Evolutionary conservation across 2,888 invertebrate species (phyloP), one percentile per base, ranked within the genome.

Genomic region (Isoperla grammatica): DNA sequence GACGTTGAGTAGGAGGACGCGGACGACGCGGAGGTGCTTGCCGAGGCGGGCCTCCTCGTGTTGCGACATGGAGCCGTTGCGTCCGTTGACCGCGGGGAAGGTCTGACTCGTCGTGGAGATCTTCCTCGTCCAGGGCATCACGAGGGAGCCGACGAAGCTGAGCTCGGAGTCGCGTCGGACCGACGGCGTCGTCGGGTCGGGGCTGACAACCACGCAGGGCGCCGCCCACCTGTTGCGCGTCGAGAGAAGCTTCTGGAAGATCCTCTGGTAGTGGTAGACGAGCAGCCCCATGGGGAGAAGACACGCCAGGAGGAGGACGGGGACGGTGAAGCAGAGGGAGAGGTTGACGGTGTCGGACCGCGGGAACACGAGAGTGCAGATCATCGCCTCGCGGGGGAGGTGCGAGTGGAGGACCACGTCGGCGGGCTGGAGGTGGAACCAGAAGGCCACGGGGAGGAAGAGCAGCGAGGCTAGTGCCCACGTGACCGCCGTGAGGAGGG

Each of bases 341-440:
- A 77, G 71, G 66, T 77, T 75, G 40, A 80, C 68, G 12, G 71
- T 65, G 37, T 75, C 73, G 42, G 74, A 75, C 59, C 72, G 72
- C 4, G 80, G 80, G 67, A 80, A 80, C n/a, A 80, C 74, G 29
- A 81, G 68, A 1, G 80, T 80, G 69, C 81, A 81, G 55, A 80
- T 74, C 20, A 71, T 72, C 37, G 43, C 67, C 68, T 29, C 35
- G 23, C 40, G 37, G 12, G 59, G 35, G 13, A 20, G 8, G 11
- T 53, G 13, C 11, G 20, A 19, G 6, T 59, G 23, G 2, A 22
- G 35, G 37, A 22, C 43, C 11, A 42, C 53, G 42, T 48, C 55
- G n/a, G 45, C 56, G 19, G 50, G 20, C 58, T 67, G 68, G 49
- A 68, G 65, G 49, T 73, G 73, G 69, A 81, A 81, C 79, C 80